phyloP scores from a whole-genome alignment of 2,797 vertebrate species.

The Petrocephalus sullivani region DNA sequence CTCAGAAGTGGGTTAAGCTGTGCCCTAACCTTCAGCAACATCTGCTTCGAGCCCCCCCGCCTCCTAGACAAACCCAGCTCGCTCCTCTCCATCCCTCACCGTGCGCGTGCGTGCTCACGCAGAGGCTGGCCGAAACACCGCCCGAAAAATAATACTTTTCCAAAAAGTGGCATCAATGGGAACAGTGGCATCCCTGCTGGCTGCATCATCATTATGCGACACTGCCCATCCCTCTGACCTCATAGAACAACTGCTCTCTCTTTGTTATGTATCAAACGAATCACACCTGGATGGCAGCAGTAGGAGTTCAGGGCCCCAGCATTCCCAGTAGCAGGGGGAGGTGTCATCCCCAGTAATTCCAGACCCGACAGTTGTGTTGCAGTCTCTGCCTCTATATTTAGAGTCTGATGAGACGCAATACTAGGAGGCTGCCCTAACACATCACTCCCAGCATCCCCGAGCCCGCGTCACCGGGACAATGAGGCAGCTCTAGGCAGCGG shows the following conservation, averaged over 20 bases:
- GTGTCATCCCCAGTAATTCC: background rate
- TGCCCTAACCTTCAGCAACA: slow-evolving; percentile 17
- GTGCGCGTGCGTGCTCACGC: background rate
- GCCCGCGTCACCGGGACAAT: background rate
- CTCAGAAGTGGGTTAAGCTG: slow-evolving; percentile 8
- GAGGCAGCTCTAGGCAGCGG: background rate
- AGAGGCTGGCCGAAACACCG: background rate
- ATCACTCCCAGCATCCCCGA: background rate
- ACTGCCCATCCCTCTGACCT: background rate
- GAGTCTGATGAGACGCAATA: background rate
- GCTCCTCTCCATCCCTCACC: background rate
- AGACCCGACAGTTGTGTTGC: background rate
- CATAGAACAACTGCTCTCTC: background rate
- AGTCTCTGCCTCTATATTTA: background rate
- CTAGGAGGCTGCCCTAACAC: background rate
- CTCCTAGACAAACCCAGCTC: background rate
- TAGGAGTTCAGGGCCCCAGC: background rate
- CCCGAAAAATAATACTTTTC: background rate
- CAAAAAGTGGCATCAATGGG: background rate
- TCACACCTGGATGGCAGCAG: background rate
- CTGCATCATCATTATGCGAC: background rate
- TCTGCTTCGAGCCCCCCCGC: background rate
- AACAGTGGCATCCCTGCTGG: background rate
- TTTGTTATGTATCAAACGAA: background rate
- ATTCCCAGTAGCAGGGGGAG: background rate